Conservation (phyloP, 2,888 invertebrate genomes). For the Galeopsomyia nigrocyanea region DNA sequence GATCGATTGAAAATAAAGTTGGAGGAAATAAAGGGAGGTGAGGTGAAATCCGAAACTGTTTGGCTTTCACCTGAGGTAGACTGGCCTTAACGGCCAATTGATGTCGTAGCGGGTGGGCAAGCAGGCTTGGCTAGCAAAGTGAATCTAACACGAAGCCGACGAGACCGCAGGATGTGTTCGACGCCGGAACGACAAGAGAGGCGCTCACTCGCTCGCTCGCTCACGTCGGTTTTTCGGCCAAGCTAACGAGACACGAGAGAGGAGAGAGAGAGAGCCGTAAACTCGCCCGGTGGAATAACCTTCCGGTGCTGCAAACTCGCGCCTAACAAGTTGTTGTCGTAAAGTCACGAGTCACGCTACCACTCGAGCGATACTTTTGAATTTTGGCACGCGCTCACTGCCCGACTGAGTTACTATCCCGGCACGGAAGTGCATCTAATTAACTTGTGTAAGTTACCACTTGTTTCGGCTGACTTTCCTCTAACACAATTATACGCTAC, state of each 20-base stretch:
- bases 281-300: constrained; percentile 33
- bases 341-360: constrained; percentile 5
- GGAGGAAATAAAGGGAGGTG: too few relatives aligned
- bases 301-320: constrained; percentile 28
- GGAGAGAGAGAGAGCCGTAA: constrained; percentile 15
- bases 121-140: constrained; percentile 53
- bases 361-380: background rate
- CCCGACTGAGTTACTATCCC: too few relatives aligned
- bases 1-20: too few relatives aligned
- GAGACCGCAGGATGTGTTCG: constrained; percentile 60
- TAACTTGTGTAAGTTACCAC: too few relatives aligned
- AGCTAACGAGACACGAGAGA: background rate
- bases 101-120: constrained; percentile 30
- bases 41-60: constrained; percentile 11
- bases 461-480: too few relatives aligned
- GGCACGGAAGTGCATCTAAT: too few relatives aligned
- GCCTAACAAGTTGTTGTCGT: constrained; percentile 19
- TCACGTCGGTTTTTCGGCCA: too few relatives aligned
- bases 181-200: constrained; percentile 48
- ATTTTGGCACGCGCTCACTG: background rate
- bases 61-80: constrained; percentile 6
- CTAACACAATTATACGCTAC: constrained; percentile 2
- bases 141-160: constrained; percentile 60
- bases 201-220: background rate
- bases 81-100: constrained; percentile 35